Evolutionary conservation across 2,113 vertebrate genomes (phyloP), one percentile per base, ranked within the genome.

Genomic region (Anarrhichthys ocellatus): DNA sequence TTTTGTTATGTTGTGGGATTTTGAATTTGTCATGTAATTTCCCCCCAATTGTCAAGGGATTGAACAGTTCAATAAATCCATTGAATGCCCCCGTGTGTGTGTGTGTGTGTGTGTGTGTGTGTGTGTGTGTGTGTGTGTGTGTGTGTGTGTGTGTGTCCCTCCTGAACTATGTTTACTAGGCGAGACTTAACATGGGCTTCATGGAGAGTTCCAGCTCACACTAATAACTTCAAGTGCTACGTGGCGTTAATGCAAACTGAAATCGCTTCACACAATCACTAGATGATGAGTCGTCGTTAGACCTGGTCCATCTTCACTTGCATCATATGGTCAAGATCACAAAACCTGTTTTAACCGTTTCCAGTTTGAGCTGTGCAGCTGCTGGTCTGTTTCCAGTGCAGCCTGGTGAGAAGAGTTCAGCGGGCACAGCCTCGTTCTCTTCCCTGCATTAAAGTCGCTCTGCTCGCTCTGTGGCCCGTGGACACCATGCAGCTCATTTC

Each of bases 11-110:
- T 90, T 84, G 68, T 85, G 81, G 80, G 81, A 84, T 87, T 73
- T 76, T 83, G 78, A 83, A 86, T 87, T 90, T 89, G 83, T 93
- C 76, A 80, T 91, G 91, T 94, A 84, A 88, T 85, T 64, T 85
- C 74, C 71, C 68, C 80, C 66, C 68, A 73, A 59, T 87, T 94
- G 93, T 95, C 82, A 91, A 92, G 89, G 87, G 92, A 93, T 89
- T 93, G 88, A 94, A 91, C 90, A 90, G 66, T 83, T 94, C 59
- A 96, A 94, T 95, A 95, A 95, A 96, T 81, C 82, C 87, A 80
- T 90, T 87, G 88, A 94, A 93, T 84, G 91, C 84, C 86, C 84
- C 72, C 36, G 40, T 14, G 10, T 75, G 48, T 11, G n/a, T n/a
- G n/a, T n/a, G n/a, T n/a, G n/a, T n/a, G n/a, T n/a, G n/a, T n/a